Conservation (phyloP, 2,113 vertebrate genomes). For the Lepisosteus osseus region DNA sequence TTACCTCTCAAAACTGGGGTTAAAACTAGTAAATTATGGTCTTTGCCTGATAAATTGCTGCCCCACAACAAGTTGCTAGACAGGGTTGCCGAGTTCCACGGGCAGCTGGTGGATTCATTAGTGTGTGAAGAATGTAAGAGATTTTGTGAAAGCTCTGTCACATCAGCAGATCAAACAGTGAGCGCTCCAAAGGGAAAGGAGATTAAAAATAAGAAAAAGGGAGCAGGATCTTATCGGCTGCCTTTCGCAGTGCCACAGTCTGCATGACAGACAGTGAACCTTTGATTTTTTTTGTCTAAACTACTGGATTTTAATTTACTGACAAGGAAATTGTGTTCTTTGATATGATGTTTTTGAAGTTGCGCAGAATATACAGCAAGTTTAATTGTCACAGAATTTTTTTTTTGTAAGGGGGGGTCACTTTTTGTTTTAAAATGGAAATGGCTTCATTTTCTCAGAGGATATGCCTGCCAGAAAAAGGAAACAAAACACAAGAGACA, state of each 20-base stretch:
- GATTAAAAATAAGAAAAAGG: constrained; percentile 1
- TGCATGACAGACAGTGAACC: background rate
- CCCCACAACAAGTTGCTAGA: background rate
- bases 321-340: background rate
- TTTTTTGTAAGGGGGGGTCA: background rate
- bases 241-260: background rate
- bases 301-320: background rate
- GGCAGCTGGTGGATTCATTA: background rate
- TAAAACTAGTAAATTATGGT: background rate
- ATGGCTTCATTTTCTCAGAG: too few relatives aligned
- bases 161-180: constrained; percentile 5
- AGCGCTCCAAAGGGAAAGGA: background rate
- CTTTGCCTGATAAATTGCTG: background rate
- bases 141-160: background rate
- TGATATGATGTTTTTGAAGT: background rate
- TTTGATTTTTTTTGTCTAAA: too few relatives aligned
- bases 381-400: background rate
- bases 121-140: background rate
- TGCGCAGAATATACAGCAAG: background rate
- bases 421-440: too few relatives aligned
- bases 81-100: background rate
- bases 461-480: too few relatives aligned
- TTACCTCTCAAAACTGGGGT: too few relatives aligned
- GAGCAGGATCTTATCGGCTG: background rate
- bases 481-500: too few relatives aligned